Conservation (phyloP, 2,888 invertebrate genomes). For the Anthophora plumipes region DNA sequence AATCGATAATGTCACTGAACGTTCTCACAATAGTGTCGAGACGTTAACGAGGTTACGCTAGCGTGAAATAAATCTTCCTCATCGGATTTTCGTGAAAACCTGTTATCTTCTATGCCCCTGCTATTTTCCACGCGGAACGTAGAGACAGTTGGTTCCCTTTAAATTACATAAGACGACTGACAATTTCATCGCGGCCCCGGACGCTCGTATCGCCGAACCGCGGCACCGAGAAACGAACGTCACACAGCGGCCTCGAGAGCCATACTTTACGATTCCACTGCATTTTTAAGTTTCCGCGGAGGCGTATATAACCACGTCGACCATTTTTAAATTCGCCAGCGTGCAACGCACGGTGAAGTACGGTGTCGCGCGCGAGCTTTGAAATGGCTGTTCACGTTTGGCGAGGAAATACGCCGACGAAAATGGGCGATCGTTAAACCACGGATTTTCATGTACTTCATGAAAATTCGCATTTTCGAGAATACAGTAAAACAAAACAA, state of each 20-base stretch:
- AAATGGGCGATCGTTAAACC: not conserved
- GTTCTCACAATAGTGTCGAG: constrained; percentile 25
- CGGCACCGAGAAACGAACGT: not conserved
- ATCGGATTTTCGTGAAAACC: constrained; percentile 24
- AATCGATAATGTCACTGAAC: constrained; percentile 14
- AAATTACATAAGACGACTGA: constrained; percentile 44
- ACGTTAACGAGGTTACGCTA: constrained; percentile 31
- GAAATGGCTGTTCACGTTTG: not conserved
- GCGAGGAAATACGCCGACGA: not conserved
- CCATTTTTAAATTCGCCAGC: constrained; percentile 29
- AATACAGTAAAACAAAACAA: no score
- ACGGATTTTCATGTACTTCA: no score
- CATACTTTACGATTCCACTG: constrained; percentile 38
- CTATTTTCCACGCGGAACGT: constrained; percentile 36
- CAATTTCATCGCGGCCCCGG: constrained; percentile 31
- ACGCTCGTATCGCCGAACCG: no score
- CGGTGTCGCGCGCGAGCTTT: not conserved
- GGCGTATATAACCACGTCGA: constrained; percentile 10
- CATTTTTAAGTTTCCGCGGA: constrained; percentile 28
- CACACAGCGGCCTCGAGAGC: not conserved
- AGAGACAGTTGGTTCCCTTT: constrained; percentile 2
- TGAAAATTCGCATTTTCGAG: no score
- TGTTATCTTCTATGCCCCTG: constrained; percentile 19
- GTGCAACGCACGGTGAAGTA: constrained; percentile 3
- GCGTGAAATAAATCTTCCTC: constrained; percentile 40